A percentile compares a stretch with the other conserved stretches of the same genome.
phyloP scores from a whole-genome alignment of 2,888 invertebrate species.

The Nebria salina region DNA sequence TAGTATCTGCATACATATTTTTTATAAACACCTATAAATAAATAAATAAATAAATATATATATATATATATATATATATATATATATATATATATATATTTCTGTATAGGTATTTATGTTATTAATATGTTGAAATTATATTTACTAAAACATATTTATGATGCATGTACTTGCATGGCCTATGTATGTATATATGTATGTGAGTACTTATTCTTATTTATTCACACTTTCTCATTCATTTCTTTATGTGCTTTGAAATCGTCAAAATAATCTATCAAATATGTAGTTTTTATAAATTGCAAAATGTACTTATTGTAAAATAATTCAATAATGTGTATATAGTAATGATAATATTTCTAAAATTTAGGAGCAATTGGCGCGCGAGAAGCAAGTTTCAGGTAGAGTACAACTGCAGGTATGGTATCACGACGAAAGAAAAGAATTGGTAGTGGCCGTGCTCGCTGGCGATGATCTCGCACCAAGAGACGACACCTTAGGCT shows the following conservation, averaged over 20 bases:
- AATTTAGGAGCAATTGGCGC: slow-evolving; percentile 74
- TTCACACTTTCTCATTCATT: neutral
- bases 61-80: neutral
- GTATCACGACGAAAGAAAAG: slow-evolving; percentile 85
- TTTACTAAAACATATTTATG: too few relatives aligned
- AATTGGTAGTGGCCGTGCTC: slow-evolving; percentile 85
- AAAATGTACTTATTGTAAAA: neutral
- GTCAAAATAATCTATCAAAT: too few relatives aligned
- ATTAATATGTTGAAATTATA: too few relatives aligned
- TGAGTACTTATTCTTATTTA: too few relatives aligned
- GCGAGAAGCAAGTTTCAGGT: slow-evolving; percentile 79
- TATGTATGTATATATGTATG: neutral
- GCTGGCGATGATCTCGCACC: slow-evolving; percentile 86
- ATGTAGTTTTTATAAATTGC: neutral
- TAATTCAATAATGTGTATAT: neutral
- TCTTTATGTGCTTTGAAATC: neutral
- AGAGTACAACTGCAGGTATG: slow-evolving; percentile 89
- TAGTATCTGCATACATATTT: neutral
- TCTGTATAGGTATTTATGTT: neutral
- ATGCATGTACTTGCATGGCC: neutral
- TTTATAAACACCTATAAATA: slow-evolving; percentile 2
- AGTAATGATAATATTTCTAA: neutral
- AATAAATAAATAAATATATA: neutral
- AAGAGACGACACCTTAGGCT: slow-evolving; percentile 80
- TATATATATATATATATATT: slow-evolving; percentile 8